These are phyloP conservation scores for Caenorhabditis angaria DNA, from an alignment of 2,888 invertebrate genomes.

Conservation along the genomic window DNA sequence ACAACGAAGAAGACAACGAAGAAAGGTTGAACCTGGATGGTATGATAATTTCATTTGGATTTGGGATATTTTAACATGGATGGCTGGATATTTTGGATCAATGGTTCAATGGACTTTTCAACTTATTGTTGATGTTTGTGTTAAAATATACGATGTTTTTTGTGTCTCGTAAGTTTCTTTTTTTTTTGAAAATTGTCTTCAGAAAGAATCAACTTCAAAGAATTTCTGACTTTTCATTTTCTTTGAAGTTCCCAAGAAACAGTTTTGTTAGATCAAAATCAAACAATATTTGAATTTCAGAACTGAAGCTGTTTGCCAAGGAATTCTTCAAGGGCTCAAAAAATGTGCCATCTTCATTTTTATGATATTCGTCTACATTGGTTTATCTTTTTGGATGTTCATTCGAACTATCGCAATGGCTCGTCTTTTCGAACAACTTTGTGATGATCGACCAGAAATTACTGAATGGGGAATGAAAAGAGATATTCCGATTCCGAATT, in stretches of 20 bases:
- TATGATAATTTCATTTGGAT: constrained; percentile 7
- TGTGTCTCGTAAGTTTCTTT: constrained; percentile 10
- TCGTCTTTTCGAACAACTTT: constrained; percentile 13
- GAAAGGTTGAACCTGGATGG: constrained; percentile 27
- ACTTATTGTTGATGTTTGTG: constrained; percentile 49
- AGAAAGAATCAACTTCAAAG: too few relatives aligned
- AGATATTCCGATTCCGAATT: constrained; percentile 27
- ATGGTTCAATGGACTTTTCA: constrained; percentile 46
- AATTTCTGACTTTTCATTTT: background rate
- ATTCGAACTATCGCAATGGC: constrained; percentile 7
- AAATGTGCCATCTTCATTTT: background rate
- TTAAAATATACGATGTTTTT: constrained; percentile 35
- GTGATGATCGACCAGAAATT: constrained; percentile 3
- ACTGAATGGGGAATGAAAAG: constrained; percentile 28
- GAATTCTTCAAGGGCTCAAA: background rate
- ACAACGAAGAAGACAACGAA: constrained; percentile 27
- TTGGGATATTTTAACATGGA: constrained; percentile 1
- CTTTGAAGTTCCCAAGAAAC: too few relatives aligned
- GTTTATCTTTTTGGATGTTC: constrained; percentile 6
- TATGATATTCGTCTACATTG: background rate
- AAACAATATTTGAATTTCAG: constrained; percentile 3
- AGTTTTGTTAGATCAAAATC: too few relatives aligned
- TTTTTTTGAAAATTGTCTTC: background rate
- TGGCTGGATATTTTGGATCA: constrained; percentile 8
- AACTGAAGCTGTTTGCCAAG: constrained; percentile 6